These are phyloP conservation scores for Onychomys torridus DNA, from an alignment of 2,797 vertebrate species.

Conservation along the genomic window DNA sequence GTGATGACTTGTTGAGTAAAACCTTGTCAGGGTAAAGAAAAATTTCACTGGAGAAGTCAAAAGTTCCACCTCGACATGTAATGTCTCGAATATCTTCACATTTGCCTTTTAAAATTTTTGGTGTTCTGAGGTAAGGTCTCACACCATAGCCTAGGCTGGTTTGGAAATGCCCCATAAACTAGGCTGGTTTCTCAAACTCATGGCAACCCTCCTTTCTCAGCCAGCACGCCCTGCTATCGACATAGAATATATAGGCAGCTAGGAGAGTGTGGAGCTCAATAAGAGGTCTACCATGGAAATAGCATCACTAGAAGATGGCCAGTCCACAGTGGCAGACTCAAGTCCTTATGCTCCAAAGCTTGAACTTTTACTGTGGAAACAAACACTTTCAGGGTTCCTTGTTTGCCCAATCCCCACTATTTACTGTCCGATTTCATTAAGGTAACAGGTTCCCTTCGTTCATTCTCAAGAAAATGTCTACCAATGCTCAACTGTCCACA, in stretches of 20 bases:
- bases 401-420: no score
- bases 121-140: background rate
- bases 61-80: slow-evolving; percentile 16
- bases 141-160: background rate
- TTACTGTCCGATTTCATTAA: background rate
- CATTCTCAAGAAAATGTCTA: background rate
- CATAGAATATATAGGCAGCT: background rate
- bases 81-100: background rate
- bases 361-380: background rate
- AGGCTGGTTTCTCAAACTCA: background rate
- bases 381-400: background rate
- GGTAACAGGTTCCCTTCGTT: background rate
- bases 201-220: background rate
- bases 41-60: slow-evolving; percentile 15
- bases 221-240: background rate
- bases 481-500: background rate
- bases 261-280: background rate
- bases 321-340: background rate
- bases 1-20: slow-evolving; percentile 49
- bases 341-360: slow-evolving; percentile 22
- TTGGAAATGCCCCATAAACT: background rate
- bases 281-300: background rate
- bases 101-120: background rate
- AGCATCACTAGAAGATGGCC: background rate
- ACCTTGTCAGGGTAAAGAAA: background rate